Evolutionary conservation across 2,888 invertebrate genomes (phyloP).

Genomic region (Campoplex capitator): DNA sequence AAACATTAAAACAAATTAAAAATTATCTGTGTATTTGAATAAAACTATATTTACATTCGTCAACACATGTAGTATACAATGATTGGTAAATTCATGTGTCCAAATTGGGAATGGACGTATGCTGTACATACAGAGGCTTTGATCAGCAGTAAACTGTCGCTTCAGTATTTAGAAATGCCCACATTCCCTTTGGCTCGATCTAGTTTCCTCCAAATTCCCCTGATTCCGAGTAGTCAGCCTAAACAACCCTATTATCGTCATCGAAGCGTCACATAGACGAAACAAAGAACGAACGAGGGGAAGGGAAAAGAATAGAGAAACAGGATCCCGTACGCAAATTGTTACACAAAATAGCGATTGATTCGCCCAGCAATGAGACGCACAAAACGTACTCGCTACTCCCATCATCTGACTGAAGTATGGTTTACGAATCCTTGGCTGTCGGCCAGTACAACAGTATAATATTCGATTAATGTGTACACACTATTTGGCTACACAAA

Average conservation of each 20-base stretch:
- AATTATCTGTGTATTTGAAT: background rate
- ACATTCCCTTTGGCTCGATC: background rate
- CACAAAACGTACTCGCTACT: conserved; percentile 28
- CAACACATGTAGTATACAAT: background rate
- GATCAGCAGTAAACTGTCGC: conserved; percentile 53
- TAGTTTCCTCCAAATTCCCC: conserved; percentile 20
- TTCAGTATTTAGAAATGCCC: conserved; percentile 48
- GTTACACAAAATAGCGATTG: conserved; percentile 28
- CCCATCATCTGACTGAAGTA: conserved; percentile 45
- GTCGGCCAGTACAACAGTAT: conserved; percentile 36
- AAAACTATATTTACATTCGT: conserved; percentile 16
- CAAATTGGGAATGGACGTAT: background rate
- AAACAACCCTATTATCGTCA: conserved; percentile 65
- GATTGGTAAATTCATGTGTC: conserved; percentile 26
- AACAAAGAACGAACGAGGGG: conserved; percentile 26
- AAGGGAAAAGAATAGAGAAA: conserved; percentile 5
- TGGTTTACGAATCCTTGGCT: conserved; percentile 36
- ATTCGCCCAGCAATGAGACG: conserved; percentile 38
- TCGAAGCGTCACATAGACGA: conserved; percentile 54
- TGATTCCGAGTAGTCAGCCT: conserved; percentile 45
- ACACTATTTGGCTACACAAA: background rate
- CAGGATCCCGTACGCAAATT: background rate
- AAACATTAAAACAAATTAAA: conserved; percentile 15
- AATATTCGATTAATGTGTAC: conserved; percentile 14
- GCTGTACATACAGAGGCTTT: conserved; percentile 28